These are phyloP conservation scores for Pseudomyrmex pallidus DNA, from an alignment of 1,140 invertebrate genomes.

Conservation along the genomic window DNA sequence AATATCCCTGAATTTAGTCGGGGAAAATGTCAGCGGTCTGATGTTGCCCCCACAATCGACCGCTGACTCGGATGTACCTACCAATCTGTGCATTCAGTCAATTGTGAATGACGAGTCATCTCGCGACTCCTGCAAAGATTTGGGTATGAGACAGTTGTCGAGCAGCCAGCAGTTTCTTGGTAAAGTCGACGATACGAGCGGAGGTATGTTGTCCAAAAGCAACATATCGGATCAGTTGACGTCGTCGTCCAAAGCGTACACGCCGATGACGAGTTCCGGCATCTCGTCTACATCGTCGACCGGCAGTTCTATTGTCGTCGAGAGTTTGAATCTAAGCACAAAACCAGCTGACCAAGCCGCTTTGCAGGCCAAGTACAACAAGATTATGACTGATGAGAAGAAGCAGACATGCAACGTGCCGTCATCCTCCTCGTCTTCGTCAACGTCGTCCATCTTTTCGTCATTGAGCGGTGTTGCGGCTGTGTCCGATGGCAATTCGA, in stretches of 20 bases:
- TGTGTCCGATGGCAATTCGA: not conserved
- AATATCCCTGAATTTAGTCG: conserved; percentile 71
- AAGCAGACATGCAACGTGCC: conserved; percentile 58
- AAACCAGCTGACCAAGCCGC: conserved; percentile 73
- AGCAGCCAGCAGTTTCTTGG: conserved; percentile 60
- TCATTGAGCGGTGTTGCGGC: not conserved
- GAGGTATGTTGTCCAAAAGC: conserved; percentile 69
- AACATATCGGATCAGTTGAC: conserved; percentile 50
- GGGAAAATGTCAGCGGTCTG: conserved; percentile 64
- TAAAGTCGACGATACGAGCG: conserved; percentile 68
- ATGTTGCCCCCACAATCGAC: conserved; percentile 65
- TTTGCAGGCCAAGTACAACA: conserved; percentile 75
- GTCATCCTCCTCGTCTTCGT: conserved; percentile 46
- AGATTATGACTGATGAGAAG: conserved; percentile 76
- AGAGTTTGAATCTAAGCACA: conserved; percentile 81
- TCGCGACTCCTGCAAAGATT: conserved; percentile 71
- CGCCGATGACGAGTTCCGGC: conserved; percentile 54
- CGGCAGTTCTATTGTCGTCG: conserved; percentile 60
- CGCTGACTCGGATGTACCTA: conserved; percentile 75
- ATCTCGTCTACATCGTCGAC: conserved; percentile 9
- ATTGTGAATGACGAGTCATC: conserved; percentile 69
- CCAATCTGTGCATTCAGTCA: conserved; percentile 82
- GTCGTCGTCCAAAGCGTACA: conserved; percentile 58
- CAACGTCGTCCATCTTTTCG: conserved; percentile 48
- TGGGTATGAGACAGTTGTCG: conserved; percentile 37